Base-by-base conservation (phyloP, 2,113 vertebrate species). In the Chiloscyllium plagiosum region DNA sequence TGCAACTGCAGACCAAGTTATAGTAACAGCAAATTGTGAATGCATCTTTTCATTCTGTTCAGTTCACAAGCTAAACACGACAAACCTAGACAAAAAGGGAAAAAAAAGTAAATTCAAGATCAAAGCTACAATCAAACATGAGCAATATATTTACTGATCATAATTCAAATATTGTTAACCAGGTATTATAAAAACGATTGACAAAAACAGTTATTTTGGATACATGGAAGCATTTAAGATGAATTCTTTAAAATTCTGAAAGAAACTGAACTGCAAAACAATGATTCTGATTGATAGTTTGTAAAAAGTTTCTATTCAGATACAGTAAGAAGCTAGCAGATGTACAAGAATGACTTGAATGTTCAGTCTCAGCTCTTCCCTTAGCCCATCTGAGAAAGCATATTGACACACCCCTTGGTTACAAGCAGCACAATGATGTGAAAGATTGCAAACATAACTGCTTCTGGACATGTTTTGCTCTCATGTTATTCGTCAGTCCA, bases 11-110 rank as follows among this genome's bases (percentile, higher is more conserved):
- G 20, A 68, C 66, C 26, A 61, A 22, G 33, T 47, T 33, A 8
- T n/a, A n/a, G 33, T 93, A 93, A 93, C 42, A 93, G 65, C 61
- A 93, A 93, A 93, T n/a, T 85, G 96, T 96, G 96, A 96, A 96
- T 97, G 96, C 95, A 96, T 95, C 95, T 96, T 96, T 12, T 95
- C 94, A 86, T 96, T 96, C 95, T n/a, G 96, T 70, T 96, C 95
- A 96, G 95, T 96, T 96, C 4, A 93, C 89, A 93, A 66, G 5
- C 26, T 68, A 66, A 93, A 66, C 4, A 20, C 20, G 37, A 47
- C n/a, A 65, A 93, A 37, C 61, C 17, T 68, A n/a, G 61, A 17
- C 33, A 37, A 66, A 66, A 66, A 8, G 0, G 56, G 7, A 29
- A 93, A 65, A 65, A n/a, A 37, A 56, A 89, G 56, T 56, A 56